phyloP scores from a whole-genome alignment of 2,113 vertebrate species.

The Silurus asotus region DNA sequence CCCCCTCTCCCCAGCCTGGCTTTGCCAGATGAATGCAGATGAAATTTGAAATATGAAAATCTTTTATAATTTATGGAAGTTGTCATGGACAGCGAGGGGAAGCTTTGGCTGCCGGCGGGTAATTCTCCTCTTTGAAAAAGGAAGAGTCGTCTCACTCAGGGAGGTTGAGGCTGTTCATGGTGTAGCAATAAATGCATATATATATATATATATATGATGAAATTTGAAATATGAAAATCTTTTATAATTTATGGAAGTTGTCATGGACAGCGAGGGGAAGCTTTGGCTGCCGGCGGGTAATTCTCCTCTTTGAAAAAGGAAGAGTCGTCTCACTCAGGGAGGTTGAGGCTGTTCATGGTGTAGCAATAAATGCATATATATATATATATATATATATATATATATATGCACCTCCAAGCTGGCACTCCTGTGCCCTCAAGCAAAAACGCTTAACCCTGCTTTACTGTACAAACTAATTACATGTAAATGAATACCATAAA shows the following conservation, averaged over 20 bases:
- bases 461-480: too few relatives aligned
- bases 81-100: slow-evolving; percentile 89
- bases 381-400: not conserved
- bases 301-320: slow-evolving; percentile 51
- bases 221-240: slow-evolving; percentile 99
- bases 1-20: slow-evolving; percentile 73
- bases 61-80: slow-evolving; percentile 99
- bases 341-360: slow-evolving; percentile 44
- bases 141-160: slow-evolving; percentile 55
- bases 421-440: too few relatives aligned
- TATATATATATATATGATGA: slow-evolving; percentile 74
- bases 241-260: slow-evolving; percentile 99
- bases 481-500: not conserved
- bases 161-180: slow-evolving; percentile 46
- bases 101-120: slow-evolving; percentile 75
- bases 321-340: slow-evolving; percentile 54
- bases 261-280: slow-evolving; percentile 86
- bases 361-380: slow-evolving; percentile 65
- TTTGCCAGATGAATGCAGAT: slow-evolving; percentile 97
- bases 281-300: slow-evolving; percentile 73
- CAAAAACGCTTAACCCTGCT: too few relatives aligned
- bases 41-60: slow-evolving; percentile 99
- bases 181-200: slow-evolving; percentile 65
- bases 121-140: slow-evolving; percentile 53
- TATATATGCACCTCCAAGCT: too few relatives aligned